phyloP scores from a whole-genome alignment of 2,113 vertebrate genomes.

The Dipodomys spectabilis region DNA sequence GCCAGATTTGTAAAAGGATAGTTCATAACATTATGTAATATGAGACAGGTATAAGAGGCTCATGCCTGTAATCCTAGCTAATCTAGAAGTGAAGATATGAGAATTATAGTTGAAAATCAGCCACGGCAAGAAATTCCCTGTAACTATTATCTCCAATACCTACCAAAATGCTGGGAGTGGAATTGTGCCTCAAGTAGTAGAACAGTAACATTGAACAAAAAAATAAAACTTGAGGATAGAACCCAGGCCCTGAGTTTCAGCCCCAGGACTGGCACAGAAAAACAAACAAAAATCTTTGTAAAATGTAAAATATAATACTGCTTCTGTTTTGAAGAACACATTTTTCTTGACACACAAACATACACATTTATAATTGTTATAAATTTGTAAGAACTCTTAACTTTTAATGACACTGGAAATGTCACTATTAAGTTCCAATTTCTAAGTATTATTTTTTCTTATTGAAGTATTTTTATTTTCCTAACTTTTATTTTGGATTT shows the following conservation, averaged over 20 bases:
- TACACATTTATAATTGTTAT: fast-evolving
- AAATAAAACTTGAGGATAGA: too few relatives aligned
- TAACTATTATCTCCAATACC: too few relatives aligned
- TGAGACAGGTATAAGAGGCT: neutral
- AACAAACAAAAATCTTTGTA: too few relatives aligned
- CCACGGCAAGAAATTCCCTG: too few relatives aligned
- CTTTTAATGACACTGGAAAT: neutral
- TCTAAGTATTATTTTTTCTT: neutral
- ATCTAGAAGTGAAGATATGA: too few relatives aligned
- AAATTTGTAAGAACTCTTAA: neutral
- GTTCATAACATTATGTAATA: neutral
- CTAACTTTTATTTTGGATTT: conserved; percentile 31
- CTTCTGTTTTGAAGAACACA: neutral
- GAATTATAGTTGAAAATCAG: too few relatives aligned
- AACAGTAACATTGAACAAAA: too few relatives aligned
- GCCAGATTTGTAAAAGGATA: neutral
- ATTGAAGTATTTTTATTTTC: neutral
- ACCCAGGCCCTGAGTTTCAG: too few relatives aligned
- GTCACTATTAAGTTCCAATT: neutral
- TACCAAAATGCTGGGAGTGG: too few relatives aligned
- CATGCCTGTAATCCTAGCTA: neutral
- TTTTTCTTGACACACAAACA: neutral
- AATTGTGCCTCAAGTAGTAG: too few relatives aligned
- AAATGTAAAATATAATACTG: too few relatives aligned
- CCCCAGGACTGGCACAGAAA: too few relatives aligned